Percentiles rank a stretch among this genome's conserved stretches.
phyloP scores from a whole-genome alignment of 2,888 invertebrate species.

The Spodoptera littoralis region DNA sequence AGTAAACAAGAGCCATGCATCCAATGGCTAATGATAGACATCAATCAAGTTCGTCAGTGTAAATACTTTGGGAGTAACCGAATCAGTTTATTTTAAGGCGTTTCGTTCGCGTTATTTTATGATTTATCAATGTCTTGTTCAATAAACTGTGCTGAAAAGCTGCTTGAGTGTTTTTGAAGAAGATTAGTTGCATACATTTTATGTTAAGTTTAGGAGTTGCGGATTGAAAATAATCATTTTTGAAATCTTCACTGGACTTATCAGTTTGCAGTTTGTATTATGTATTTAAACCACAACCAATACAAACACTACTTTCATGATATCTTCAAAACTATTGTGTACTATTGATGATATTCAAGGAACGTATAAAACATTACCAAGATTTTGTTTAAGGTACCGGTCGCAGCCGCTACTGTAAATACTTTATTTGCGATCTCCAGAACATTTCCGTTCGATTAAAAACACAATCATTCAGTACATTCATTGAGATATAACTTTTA shows the following conservation, averaged over 20 bases:
- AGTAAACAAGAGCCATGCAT: slow-evolving; percentile 79
- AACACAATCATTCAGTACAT: slow-evolving; percentile 57
- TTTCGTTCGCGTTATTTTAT: slow-evolving; percentile 59
- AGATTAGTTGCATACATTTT: slow-evolving; percentile 8
- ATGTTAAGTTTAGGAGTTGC: neutral
- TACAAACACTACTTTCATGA: no score
- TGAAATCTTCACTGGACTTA: no score
- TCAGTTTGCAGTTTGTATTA: no score
- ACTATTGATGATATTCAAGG: no score
- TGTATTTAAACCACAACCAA: no score
- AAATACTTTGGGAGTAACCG: slow-evolving; percentile 67
- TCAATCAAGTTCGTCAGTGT: slow-evolving; percentile 77
- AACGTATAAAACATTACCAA: slow-evolving; percentile 1
- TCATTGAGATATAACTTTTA: slow-evolving; percentile 79
- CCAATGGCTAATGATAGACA: slow-evolving; percentile 77
- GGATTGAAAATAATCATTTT: no score
- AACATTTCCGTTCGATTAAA: slow-evolving; percentile 52
- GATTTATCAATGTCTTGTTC: slow-evolving; percentile 60
- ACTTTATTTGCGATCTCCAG: slow-evolving; percentile 23
- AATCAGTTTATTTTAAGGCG: slow-evolving; percentile 71
- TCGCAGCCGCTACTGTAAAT: slow-evolving; percentile 13
- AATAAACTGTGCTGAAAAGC: slow-evolving; percentile 39
- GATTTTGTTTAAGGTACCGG: slow-evolving; percentile 11
- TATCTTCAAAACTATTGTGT: no score
- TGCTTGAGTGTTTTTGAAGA: slow-evolving; percentile 10